Evolutionary conservation across 2,888 invertebrate genomes (phyloP).

Genomic region (Torymus aiolomorphi): DNA sequence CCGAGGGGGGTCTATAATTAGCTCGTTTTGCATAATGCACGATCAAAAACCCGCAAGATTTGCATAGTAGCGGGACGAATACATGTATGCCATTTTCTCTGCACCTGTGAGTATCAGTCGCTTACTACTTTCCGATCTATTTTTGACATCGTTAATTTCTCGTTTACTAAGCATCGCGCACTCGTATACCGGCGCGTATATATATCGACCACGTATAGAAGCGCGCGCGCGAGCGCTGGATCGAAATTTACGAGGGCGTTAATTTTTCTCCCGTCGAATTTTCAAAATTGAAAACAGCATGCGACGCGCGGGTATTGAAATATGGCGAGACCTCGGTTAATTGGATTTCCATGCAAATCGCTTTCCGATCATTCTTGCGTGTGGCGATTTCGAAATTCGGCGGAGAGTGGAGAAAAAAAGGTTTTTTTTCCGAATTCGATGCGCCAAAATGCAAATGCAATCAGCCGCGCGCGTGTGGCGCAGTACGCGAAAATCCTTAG

Average conservation of each 20-base stretch:
- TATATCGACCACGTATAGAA: neutral
- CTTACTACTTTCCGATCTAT: neutral
- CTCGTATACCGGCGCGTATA: neutral
- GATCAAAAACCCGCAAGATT: neutral
- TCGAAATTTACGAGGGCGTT: neutral
- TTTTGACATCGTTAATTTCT: neutral
- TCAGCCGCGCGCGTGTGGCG: neutral
- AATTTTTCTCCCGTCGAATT: neutral
- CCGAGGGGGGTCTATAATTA: slow-evolving; percentile 16
- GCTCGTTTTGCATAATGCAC: slow-evolving; percentile 29
- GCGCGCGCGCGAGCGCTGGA: neutral
- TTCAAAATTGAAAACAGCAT: slow-evolving; percentile 23
- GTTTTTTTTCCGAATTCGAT: slow-evolving; percentile 32
- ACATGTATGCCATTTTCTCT: neutral
- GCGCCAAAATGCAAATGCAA: slow-evolving; percentile 43
- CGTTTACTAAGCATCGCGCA: neutral
- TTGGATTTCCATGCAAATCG: slow-evolving; percentile 45
- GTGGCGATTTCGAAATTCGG: slow-evolving; percentile 31
- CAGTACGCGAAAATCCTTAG: slow-evolving; percentile 27
- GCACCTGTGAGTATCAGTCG: neutral
- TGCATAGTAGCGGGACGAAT: neutral
- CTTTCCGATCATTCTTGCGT: slow-evolving; percentile 27
- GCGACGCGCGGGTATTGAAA: slow-evolving; percentile 23
- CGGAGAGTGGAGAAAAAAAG: neutral
- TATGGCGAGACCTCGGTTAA: slow-evolving; percentile 21